These are phyloP conservation scores for Sebastes oblongus DNA, from an alignment of 2,797 vertebrate species.

Conservation along the genomic window DNA sequence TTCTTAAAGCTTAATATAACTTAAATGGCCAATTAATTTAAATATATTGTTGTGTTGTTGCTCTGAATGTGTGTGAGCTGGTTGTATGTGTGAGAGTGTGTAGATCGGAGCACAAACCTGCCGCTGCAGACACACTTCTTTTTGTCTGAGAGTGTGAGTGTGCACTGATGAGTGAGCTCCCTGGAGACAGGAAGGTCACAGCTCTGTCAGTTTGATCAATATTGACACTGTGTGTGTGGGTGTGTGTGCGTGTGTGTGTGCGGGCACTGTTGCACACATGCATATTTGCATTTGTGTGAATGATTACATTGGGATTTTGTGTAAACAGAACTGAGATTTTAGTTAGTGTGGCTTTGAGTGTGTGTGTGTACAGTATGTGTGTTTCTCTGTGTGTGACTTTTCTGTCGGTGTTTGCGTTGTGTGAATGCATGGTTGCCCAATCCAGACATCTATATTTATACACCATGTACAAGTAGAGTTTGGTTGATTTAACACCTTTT, in stretches of 20 bases:
- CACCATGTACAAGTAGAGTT: background rate
- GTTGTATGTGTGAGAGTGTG: background rate
- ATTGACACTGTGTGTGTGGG: conserved; percentile 53
- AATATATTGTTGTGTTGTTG: background rate
- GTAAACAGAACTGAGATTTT: conserved; percentile 56
- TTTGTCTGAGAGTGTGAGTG: conserved; percentile 41
- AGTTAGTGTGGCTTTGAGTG: background rate
- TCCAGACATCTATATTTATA: conserved; percentile 22
- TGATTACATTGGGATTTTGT: conserved; percentile 58
- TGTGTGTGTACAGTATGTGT: background rate
- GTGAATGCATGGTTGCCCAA: conserved; percentile 8
- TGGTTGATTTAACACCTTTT: background rate
- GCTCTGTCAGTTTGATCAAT: conserved; percentile 68
- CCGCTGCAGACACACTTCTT: conserved; percentile 30
- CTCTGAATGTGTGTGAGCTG: background rate
- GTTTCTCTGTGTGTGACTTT: conserved; percentile 1
- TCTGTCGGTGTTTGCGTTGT: conserved; percentile 7
- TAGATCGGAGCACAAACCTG: conserved; percentile 4
- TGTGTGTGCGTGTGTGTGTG: background rate
- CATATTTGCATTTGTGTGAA: conserved; percentile 54
- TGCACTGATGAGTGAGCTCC: conserved; percentile 49
- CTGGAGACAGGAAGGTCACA: conserved; percentile 66
- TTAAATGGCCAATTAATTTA: background rate
- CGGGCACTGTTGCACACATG: conserved; percentile 10
- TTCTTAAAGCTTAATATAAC: background rate